Conservation (phyloP, 2,113 vertebrate species). For the Podiceps cristatus region DNA sequence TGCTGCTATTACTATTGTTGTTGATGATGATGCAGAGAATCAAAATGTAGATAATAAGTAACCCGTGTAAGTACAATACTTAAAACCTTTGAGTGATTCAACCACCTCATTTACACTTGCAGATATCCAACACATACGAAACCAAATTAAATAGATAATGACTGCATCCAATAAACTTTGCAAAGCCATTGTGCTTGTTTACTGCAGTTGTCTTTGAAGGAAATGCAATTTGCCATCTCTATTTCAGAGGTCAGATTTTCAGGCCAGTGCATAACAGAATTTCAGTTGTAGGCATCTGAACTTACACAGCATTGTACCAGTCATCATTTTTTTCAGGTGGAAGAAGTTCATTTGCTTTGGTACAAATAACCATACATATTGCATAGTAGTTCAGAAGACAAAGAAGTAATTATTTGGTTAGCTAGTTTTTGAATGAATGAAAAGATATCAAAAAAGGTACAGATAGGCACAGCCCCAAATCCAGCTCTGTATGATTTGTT, state of each 20-base stretch:
- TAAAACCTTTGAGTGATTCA: constrained; percentile 3
- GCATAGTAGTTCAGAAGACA: not conserved
- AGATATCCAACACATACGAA: not conserved
- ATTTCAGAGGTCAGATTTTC: not conserved
- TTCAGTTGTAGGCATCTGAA: not conserved
- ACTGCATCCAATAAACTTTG: not conserved
- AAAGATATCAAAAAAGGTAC: not conserved
- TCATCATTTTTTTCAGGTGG: not conserved
- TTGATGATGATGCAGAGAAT: not conserved
- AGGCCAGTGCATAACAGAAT: not conserved
- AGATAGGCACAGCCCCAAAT: not conserved
- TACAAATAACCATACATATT: not conserved
- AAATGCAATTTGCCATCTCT: not conserved
- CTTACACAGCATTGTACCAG: fast-evolving
- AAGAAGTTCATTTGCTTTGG: not conserved
- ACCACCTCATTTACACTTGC: not conserved
- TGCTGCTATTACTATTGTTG: not conserved
- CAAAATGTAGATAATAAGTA: constrained; percentile 6
- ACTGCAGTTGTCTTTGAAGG: not conserved
- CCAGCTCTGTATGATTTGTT: not conserved
- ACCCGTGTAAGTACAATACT: not conserved
- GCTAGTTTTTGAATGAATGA: not conserved
- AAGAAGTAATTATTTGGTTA: not conserved
- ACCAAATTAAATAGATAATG: not conserved
- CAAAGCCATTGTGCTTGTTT: not conserved